Percentiles rank a stretch among this genome's conserved stretches.
These are phyloP conservation scores for Ecliptopera silaceata DNA, from an alignment of 2,888 invertebrate genomes.

Conservation along the genomic window DNA sequence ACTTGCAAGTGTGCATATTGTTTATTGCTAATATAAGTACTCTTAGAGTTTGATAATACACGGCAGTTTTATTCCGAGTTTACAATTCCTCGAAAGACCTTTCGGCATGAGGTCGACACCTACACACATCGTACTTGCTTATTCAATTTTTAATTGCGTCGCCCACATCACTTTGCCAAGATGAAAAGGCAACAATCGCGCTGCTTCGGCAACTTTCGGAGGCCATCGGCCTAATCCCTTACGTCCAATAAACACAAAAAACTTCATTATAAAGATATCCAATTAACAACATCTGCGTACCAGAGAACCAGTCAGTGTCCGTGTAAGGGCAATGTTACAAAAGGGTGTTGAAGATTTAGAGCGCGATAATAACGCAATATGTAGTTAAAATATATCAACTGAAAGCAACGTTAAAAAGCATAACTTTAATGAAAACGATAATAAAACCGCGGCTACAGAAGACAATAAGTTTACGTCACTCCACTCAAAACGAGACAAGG, in stretches of 20 bases:
- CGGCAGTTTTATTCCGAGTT: slow-evolving; percentile 3
- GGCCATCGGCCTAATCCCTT: slow-evolving; percentile 33
- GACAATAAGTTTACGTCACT: slow-evolving; percentile 46
- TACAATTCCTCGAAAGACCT: slow-evolving; percentile 30
- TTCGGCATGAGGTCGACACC: slow-evolving; percentile 48
- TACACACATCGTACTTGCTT: slow-evolving; percentile 55
- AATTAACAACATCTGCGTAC: slow-evolving; percentile 26
- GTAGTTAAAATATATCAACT: slow-evolving; percentile 37
- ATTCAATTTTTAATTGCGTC: slow-evolving; percentile 72
- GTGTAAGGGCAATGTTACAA: slow-evolving; percentile 31
- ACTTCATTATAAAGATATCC: slow-evolving; percentile 22
- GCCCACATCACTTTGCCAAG: slow-evolving; percentile 52
- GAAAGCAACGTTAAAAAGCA: slow-evolving; percentile 39
- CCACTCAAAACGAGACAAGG: slow-evolving; percentile 41
- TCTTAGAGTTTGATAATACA: slow-evolving; percentile 4
- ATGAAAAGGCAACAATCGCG: slow-evolving; percentile 25
- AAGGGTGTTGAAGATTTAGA: slow-evolving; percentile 42
- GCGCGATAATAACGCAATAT: slow-evolving; percentile 41
- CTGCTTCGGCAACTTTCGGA: slow-evolving; percentile 35
- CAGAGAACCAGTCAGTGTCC: slow-evolving; percentile 24
- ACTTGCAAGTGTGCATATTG: slow-evolving; percentile 1
- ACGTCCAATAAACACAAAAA: slow-evolving; percentile 29
- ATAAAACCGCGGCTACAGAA: slow-evolving; percentile 39
- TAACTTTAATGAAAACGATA: slow-evolving; percentile 35
- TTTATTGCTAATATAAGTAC: not conserved